Evolutionary conservation across 2,888 invertebrate genomes (phyloP), one percentile per base, ranked within the genome.

Genomic region (Julus scanicus): DNA sequence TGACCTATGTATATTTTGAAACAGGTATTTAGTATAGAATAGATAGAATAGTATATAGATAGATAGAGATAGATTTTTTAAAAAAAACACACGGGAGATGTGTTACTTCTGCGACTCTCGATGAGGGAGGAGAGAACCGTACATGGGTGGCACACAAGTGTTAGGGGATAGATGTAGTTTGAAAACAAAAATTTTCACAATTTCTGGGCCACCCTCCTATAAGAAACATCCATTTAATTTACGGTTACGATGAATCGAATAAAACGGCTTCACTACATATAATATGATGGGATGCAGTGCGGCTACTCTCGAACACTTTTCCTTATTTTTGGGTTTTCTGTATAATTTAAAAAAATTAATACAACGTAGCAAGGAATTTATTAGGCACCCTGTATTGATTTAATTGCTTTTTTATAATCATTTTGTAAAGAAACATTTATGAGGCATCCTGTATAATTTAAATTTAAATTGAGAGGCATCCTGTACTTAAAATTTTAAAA

Each of bases 1-100:
- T 53, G 29, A 71, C 29, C 71, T 71, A 71, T 71, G 71, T 71
- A 71, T 71, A 71, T 29, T 71, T 71, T 71, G 71, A 71, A 29
- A 71, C 71, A 71, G 71, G 71, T 71, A 71, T 29, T 71, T 29
- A 71, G 29, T 2, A 29, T 71, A 71, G 71, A 71, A 71, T 71
- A 71, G 71, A 11, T 71, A 71, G 29, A 71, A 71, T 71, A 71
- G 9, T 63, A 63, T 63, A 63, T 29, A 71, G 29, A 53, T 13
- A 71, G 71, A 71, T 71, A 71, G 71, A 71, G 71, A 71, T 71
- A n/a, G 71, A 29, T 53, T 53, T 53, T 53, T 29, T 63, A 29
- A 29, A 29, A 29, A 29, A 63, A 63, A 63, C 63, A 63, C 20
- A 9, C 63, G 5, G 63, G 20, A 63, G 20, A 63, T 63, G 63